Percentiles rank a stretch among this genome's conserved stretches.
Evolutionary conservation across 2,113 vertebrate genomes (phyloP).

Genomic region (Nerophis ophidion): DNA sequence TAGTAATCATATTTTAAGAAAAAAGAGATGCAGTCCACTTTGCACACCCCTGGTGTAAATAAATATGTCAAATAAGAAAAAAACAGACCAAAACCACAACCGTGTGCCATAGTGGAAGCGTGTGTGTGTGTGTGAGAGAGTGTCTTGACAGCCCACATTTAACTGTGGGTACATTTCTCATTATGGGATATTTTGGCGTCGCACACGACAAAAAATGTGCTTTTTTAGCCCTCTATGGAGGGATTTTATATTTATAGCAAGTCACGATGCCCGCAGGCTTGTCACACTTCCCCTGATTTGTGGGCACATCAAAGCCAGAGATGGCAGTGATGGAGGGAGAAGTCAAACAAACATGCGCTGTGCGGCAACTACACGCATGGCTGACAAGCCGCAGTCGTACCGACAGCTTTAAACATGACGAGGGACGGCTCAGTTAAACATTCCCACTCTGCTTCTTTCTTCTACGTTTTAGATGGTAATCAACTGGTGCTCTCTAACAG

Average conservation of each 20-base stretch:
- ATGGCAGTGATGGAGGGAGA: conserved; percentile 43
- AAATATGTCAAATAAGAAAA: not conserved
- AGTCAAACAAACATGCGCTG: conserved; percentile 39
- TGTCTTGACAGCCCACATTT: not conserved
- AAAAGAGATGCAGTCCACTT: conserved; percentile 9
- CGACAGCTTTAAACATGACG: conserved; percentile 53
- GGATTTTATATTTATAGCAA: not conserved
- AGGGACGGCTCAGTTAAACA: conserved; percentile 33
- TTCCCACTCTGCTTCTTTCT: conserved; percentile 24
- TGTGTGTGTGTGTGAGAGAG: not conserved
- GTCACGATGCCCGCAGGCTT: conserved; percentile 38
- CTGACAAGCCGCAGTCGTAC: conserved; percentile 40
- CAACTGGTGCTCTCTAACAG: not conserved
- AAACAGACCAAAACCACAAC: not conserved
- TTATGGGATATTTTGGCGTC: too few species aligned
- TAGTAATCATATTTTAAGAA: too few species aligned
- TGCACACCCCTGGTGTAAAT: not conserved
- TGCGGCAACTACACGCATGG: conserved; percentile 50
- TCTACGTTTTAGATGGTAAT: conserved; percentile 9
- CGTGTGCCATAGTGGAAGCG: not conserved
- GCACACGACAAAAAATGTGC: too few species aligned
- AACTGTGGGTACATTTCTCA: too few species aligned
- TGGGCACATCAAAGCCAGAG: conserved; percentile 49
- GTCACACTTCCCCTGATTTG: conserved; percentile 44
- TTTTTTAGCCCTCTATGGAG: too few species aligned